phyloP scores from a whole-genome alignment of 2,797 vertebrate species.

The Anabas testudineus region DNA sequence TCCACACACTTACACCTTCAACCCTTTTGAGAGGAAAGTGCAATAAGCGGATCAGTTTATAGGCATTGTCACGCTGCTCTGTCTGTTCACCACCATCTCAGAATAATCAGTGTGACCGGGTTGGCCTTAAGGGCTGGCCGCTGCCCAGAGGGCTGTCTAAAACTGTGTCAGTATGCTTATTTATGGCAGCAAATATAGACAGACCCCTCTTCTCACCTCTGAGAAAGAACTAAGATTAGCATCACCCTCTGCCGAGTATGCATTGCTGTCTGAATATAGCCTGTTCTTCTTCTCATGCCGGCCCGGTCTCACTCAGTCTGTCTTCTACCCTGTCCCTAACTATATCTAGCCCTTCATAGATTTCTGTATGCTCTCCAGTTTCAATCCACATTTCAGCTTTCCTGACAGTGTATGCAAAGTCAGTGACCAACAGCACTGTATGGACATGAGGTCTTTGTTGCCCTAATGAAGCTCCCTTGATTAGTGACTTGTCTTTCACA shows the following conservation, averaged over 20 bases:
- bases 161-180: constrained; percentile 84
- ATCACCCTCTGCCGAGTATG: constrained; percentile 73
- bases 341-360: constrained; percentile 72
- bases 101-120: constrained; percentile 61
- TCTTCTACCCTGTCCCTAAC: constrained; percentile 68
- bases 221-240: constrained; percentile 84
- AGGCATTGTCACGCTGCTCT: constrained; percentile 61
- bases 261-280: constrained; percentile 79
- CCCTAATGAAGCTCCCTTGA: background rate
- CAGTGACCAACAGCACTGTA: constrained; percentile 37
- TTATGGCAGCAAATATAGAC: constrained; percentile 84
- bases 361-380: constrained; percentile 70
- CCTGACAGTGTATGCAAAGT: constrained; percentile 60
- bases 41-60: constrained; percentile 64
- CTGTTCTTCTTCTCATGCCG: constrained; percentile 62
- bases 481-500: too few relatives aligned
- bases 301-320: constrained; percentile 70
- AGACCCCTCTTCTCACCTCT: constrained; percentile 81
- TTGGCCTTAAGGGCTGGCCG: constrained; percentile 62
- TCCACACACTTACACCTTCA: constrained; percentile 56
- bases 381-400: constrained; percentile 61
- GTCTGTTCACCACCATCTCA: constrained; percentile 58
- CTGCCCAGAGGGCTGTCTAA: constrained; percentile 70
- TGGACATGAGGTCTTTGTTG: background rate
- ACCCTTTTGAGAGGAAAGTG: constrained; percentile 45